Conservation (phyloP, 2,888 invertebrate genomes). For the Drosophila bunnanda region DNA sequence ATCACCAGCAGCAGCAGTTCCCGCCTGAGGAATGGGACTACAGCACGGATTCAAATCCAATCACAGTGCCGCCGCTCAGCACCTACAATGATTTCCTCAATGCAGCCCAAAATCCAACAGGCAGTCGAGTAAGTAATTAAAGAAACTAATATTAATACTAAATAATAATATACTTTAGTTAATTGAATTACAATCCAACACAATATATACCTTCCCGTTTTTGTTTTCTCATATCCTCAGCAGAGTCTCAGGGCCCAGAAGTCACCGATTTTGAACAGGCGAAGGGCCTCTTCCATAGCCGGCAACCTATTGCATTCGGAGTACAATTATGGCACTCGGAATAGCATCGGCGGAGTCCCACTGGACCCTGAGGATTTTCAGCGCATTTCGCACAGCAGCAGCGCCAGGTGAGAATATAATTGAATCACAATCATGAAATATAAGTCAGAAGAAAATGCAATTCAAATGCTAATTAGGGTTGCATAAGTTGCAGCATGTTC, state of each 20-base stretch:
- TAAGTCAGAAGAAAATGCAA: too few relatives aligned
- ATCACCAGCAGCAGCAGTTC: not conserved
- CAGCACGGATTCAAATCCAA: conserved; percentile 10
- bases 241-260: conserved; percentile 65
- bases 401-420: conserved; percentile 62
- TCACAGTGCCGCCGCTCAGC: conserved; percentile 10
- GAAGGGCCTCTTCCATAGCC: conserved; percentile 83
- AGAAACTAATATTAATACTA: not conserved
- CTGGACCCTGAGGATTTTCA: conserved; percentile 39
- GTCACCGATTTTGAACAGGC: conserved; percentile 82
- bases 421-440: too few relatives aligned
- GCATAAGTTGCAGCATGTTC: not conserved
- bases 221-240: not conserved
- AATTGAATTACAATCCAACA: not conserved
- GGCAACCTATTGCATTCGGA: conserved; percentile 80
- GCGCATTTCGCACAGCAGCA: conserved; percentile 33
- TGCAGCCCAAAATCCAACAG: conserved; percentile 29
- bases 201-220: not conserved
- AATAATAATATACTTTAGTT: not conserved
- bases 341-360: conserved; percentile 50
- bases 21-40: conserved; percentile 4
- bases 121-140: conserved; percentile 44
- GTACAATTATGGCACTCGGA: conserved; percentile 49
- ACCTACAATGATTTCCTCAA: conserved; percentile 57
- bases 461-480: too few relatives aligned